phyloP scores from a whole-genome alignment of 2,888 invertebrate genomes.

The Ophioninae sp. region DNA sequence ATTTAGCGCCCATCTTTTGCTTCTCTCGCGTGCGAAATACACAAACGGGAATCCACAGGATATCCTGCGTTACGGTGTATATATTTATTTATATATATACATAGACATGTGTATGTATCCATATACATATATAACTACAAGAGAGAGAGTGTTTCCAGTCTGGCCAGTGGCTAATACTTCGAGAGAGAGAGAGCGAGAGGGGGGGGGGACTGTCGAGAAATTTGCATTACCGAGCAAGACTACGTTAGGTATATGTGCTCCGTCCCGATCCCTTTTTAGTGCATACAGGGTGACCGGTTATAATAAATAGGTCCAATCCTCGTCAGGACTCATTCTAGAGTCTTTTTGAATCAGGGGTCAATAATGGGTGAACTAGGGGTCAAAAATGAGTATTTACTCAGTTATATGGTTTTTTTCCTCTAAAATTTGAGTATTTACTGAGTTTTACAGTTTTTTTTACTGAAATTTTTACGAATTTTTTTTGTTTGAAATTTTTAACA shows the following conservation, averaged over 20 bases:
- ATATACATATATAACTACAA: background rate
- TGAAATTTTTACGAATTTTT: too few species aligned
- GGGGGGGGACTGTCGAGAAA: conserved; percentile 3
- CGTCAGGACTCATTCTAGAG: too few species aligned
- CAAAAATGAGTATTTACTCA: too few species aligned
- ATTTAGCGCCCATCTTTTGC: conserved; percentile 52
- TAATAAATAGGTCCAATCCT: too few species aligned
- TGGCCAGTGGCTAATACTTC: conserved; percentile 35
- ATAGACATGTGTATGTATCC: background rate
- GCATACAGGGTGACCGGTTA: background rate
- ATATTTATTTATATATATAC: too few species aligned
- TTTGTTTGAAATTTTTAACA: too few species aligned
- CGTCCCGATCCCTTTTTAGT: conserved; percentile 31
- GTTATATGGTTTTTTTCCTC: too few species aligned
- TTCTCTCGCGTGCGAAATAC: conserved; percentile 57
- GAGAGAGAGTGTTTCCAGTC: conserved; percentile 45
- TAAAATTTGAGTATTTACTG: too few species aligned
- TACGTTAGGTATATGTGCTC: conserved; percentile 3
- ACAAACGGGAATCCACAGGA: conserved; percentile 59
- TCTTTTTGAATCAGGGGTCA: too few species aligned
- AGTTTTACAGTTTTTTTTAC: too few species aligned
- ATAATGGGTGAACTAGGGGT: too few species aligned
- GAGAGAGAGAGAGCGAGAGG: background rate
- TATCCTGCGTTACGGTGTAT: conserved; percentile 55
- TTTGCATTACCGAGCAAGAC: conserved; percentile 46